Evolutionary conservation across 2,888 invertebrate species (phyloP).

Genomic region (Cheilosia urbana): DNA sequence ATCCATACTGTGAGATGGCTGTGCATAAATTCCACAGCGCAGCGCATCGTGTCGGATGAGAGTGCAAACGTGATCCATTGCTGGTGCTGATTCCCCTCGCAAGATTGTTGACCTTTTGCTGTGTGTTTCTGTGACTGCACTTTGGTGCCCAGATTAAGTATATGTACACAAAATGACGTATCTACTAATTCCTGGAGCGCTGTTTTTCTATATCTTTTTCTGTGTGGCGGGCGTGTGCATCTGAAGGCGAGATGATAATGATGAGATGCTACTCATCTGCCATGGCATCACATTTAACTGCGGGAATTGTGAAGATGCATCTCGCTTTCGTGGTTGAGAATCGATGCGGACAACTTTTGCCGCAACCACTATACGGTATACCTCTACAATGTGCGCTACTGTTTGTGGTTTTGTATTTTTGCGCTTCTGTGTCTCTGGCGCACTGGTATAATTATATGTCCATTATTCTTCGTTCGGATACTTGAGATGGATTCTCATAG

Average conservation of each 20-base stretch:
- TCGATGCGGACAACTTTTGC: slow-evolving; percentile 53
- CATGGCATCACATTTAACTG: slow-evolving; percentile 26
- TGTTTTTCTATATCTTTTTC: slow-evolving; percentile 4
- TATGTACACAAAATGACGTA: slow-evolving; percentile 14
- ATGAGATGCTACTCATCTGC: slow-evolving; percentile 56
- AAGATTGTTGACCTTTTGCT: slow-evolving; percentile 70
- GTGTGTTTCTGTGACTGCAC: slow-evolving; percentile 60
- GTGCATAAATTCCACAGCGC: slow-evolving; percentile 39
- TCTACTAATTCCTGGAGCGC: slow-evolving; percentile 47
- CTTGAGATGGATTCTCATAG: slow-evolving; percentile 1
- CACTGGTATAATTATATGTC: slow-evolving; percentile 44
- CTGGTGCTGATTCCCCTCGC: slow-evolving; percentile 24
- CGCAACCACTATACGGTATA: background rate
- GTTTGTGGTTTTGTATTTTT: slow-evolving; percentile 35
- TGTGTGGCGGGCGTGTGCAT: background rate
- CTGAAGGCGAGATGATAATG: slow-evolving; percentile 12
- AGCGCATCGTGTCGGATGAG: slow-evolving; percentile 27
- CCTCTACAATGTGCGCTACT: slow-evolving; percentile 29
- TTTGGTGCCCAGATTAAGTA: slow-evolving; percentile 48
- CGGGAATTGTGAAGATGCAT: slow-evolving; percentile 53
- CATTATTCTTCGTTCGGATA: slow-evolving; percentile 9
- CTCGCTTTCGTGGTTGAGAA: slow-evolving; percentile 24
- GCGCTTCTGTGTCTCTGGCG: slow-evolving; percentile 6
- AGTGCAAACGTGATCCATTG: slow-evolving; percentile 53
- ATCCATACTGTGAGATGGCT: slow-evolving; percentile 6